Evolutionary conservation across 2,113 vertebrate species (phyloP).

Genomic region (Cyanocitta stelleri): DNA sequence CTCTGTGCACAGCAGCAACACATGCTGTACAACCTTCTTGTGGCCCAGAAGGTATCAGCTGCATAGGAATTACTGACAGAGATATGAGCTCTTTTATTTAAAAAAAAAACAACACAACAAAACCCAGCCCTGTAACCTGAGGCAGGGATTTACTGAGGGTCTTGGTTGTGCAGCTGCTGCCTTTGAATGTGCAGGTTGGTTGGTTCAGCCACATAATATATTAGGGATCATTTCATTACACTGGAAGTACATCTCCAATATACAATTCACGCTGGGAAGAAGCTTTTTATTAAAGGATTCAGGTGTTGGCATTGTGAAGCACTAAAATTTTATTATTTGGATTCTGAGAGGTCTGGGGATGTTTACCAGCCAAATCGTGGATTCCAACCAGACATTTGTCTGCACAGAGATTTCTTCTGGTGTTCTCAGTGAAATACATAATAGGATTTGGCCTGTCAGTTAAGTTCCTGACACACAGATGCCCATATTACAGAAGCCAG

Average conservation of each 20-base stretch:
- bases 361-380: not conserved
- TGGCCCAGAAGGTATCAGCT: not conserved
- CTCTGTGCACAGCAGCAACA: not conserved
- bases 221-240: conserved; percentile 6
- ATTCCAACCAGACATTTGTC: not conserved
- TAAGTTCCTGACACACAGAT: not conserved
- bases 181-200: not conserved
- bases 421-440: not conserved
- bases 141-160: not conserved
- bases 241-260: conserved; percentile 30
- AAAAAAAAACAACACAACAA: not conserved
- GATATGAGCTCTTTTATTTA: not conserved
- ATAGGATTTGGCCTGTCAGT: not conserved
- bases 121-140: not conserved
- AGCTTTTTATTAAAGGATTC: conserved; percentile 51
- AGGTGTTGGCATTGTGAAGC: conserved; percentile 2
- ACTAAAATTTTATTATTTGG: not conserved
- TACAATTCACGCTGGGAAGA: not conserved
- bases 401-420: not conserved
- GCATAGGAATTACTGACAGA: not conserved
- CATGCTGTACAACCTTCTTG: not conserved
- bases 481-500: not conserved
- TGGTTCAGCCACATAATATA: conserved; percentile 16
- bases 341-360: not conserved
- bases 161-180: not conserved